Conservation (phyloP, 1,140 invertebrate species). For the Mercenaria mercenaria region DNA sequence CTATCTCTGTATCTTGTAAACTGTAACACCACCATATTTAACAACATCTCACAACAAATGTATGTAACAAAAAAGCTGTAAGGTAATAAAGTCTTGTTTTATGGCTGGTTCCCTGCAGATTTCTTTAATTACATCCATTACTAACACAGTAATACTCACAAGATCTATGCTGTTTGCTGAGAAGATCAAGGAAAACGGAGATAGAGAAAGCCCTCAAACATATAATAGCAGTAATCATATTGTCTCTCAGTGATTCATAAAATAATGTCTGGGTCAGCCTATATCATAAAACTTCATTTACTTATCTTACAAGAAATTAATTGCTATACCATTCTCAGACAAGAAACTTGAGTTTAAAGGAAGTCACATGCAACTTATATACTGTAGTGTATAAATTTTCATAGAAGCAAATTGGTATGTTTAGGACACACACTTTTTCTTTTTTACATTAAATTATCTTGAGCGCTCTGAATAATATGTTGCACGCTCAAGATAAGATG, state of each 20-base stretch:
- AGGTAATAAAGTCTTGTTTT: background rate
- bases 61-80: background rate
- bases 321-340: background rate
- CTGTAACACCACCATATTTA: no score
- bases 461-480: no score
- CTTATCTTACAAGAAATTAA: background rate
- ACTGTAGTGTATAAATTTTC: no score
- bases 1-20: no score
- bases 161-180: background rate
- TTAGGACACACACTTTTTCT: no score
- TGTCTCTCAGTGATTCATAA: background rate
- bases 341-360: background rate
- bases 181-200: background rate
- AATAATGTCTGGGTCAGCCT: constrained; percentile 25
- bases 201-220: background rate
- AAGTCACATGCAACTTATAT: no score
- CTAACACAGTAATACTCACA: background rate
- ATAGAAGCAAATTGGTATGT: no score
- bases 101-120: background rate
- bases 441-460: no score
- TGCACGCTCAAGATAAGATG: no score
- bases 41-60: no score
- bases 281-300: constrained; percentile 14
- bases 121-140: background rate
- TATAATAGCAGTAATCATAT: background rate